Base-by-base conservation (phyloP, 2,888 invertebrate genomes). In the Criorhina ranunculi region DNA sequence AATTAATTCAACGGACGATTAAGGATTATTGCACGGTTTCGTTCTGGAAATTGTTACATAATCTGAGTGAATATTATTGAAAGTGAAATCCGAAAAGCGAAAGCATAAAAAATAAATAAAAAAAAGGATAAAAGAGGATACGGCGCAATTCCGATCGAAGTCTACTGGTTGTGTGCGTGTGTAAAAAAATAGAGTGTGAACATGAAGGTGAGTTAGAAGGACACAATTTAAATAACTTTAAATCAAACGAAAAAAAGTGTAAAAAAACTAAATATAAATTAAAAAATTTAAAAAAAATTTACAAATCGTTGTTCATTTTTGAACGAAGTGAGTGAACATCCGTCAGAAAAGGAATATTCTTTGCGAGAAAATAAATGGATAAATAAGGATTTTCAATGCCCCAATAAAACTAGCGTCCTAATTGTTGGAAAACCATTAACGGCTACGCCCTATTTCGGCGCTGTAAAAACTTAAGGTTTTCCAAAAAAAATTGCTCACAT, bases 121-220 rank as follows among this genome's bases (percentile, higher is more conserved):
- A 57, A 57, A 78, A 80, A 70, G 72, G 67, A 70, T 72, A 70
- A 11, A 62, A 37, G 31, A 77, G 59, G 53, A 72, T 37, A 53
- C 37, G 60, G 33, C 69, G n/a, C 31, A n/a, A 35, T 59, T 64
- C 57, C 40, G 37, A 8, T 49, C 72, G 9, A 19, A 40, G 49
- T 55, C 35, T 57, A 29, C 44, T 24, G 59, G 24, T 67, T 59
- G 67, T 80, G 80, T 66, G 83, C 64, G 70, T 72, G 70, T 76
- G 85, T 83, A 64, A 53, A 33, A 67, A 40, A 76, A 55, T 59
- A 82, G 82, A 62, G 70, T 86, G 86, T 77, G 73, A 86, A 70
- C 72, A 88, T 88, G 88, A 88, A 88, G 88, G 88, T 88, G 88
- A 88, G 88, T 87, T 86, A 70, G 8, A 72, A 66, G 57, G 53